phyloP scores from a whole-genome alignment of 2,797 vertebrate species.

The Onychomys arenicola region DNA sequence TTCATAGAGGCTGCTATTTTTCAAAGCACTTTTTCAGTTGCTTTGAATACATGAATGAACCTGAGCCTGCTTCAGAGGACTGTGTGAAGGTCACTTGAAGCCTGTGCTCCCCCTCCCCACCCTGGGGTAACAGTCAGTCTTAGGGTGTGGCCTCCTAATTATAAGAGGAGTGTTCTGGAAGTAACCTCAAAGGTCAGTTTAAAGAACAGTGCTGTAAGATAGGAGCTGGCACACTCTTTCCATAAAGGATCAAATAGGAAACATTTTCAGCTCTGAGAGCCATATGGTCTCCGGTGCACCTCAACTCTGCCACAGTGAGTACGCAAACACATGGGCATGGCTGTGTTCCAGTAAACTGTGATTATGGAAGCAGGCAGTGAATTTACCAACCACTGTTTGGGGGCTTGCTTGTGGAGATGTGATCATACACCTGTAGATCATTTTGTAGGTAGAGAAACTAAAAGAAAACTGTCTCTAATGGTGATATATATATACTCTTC shows the following conservation, averaged over 20 bases:
- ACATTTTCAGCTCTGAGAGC: constrained; percentile 17
- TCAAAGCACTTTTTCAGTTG: not conserved
- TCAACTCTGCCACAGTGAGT: not conserved
- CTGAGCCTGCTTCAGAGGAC: not conserved
- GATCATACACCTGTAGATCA: not conserved
- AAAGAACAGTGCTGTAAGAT: constrained; percentile 15
- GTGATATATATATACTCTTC: not conserved
- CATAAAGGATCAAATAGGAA: not conserved
- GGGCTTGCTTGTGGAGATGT: not conserved
- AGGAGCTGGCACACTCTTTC: not conserved
- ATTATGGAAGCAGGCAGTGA: not conserved
- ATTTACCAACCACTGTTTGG: not conserved
- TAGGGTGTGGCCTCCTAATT: not conserved
- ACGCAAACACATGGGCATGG: not conserved
- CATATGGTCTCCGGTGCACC: not conserved
- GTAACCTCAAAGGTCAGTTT: not conserved
- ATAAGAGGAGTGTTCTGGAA: constrained; percentile 7
- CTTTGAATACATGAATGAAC: constrained; percentile 22
- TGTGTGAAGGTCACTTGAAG: not conserved
- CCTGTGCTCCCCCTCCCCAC: not conserved
- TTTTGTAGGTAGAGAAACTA: not conserved
- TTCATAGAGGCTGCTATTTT: not conserved
- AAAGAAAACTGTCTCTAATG: constrained; percentile 7
- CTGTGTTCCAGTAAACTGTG: not conserved
- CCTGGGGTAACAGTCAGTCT: not conserved